Percentiles rank a stretch among this genome's conserved stretches.
Evolutionary conservation across 2,113 vertebrate species (phyloP).

Genomic region (Macrotus californicus): DNA sequence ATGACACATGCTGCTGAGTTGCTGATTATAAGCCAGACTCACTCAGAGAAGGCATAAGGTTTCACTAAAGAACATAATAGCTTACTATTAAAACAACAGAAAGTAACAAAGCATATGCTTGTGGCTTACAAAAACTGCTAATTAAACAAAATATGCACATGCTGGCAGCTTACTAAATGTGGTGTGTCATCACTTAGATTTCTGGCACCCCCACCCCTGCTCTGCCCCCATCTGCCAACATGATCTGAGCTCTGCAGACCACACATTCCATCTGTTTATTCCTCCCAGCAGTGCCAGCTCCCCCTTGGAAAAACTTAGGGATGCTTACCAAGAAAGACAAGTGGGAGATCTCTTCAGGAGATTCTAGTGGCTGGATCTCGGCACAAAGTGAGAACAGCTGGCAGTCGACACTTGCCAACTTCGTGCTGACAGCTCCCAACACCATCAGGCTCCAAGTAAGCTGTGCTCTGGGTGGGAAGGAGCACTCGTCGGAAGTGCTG

Average conservation of each 20-base stretch:
- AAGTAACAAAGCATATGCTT: slow-evolving; percentile 78
- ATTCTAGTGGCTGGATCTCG: slow-evolving; percentile 25
- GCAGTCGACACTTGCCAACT: slow-evolving; percentile 57
- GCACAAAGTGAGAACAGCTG: slow-evolving; percentile 67
- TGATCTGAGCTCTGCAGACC: slow-evolving; percentile 21
- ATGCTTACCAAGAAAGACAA: slow-evolving; percentile 55
- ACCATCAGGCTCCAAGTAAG: slow-evolving; percentile 58
- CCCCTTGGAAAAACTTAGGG: slow-evolving; percentile 58
- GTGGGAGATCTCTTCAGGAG: not conserved
- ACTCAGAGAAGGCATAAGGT: slow-evolving; percentile 6
- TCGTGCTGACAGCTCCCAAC: slow-evolving; percentile 44
- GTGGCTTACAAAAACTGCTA: slow-evolving; percentile 74
- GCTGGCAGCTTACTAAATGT: slow-evolving; percentile 77
- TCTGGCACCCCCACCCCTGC: slow-evolving; percentile 66
- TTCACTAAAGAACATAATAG: slow-evolving; percentile 49
- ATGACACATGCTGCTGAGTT: not conserved
- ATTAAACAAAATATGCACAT: slow-evolving; percentile 78
- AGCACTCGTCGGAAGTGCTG: slow-evolving; percentile 50
- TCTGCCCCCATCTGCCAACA: slow-evolving; percentile 62
- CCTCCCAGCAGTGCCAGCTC: slow-evolving; percentile 62
- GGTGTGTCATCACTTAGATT: slow-evolving; percentile 71
- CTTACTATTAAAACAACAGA: slow-evolving; percentile 72
- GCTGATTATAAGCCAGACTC: slow-evolving; percentile 27
- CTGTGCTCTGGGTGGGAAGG: slow-evolving; percentile 56
- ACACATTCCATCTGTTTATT: slow-evolving; percentile 74